These are phyloP conservation scores for Hydrolagus affinis DNA, from an alignment of 2,113 vertebrate species.

Conservation along the genomic window DNA sequence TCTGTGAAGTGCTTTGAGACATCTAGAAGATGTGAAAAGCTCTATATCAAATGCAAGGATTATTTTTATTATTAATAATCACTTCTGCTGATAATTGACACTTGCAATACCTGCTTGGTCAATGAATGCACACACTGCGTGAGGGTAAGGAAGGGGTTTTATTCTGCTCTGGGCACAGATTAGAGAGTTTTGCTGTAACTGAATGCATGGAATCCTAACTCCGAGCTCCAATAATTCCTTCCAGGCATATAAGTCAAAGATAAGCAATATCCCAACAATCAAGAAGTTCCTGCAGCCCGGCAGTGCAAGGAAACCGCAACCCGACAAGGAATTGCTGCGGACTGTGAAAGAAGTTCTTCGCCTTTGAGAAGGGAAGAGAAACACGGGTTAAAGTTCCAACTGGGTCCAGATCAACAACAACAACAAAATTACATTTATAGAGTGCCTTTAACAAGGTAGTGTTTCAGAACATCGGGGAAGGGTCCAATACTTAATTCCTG, in stretches of 20 bases:
- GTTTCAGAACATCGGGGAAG: no score
- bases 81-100: background rate
- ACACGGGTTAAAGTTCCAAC: no score
- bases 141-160: no score
- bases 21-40: no score
- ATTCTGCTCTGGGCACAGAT: background rate
- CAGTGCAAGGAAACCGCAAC: conserved; percentile 65
- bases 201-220: no score
- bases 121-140: background rate
- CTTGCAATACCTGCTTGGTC: background rate
- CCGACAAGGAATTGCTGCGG: conserved; percentile 50
- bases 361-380: conserved; percentile 32
- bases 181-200: background rate
- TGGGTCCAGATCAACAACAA: no score
- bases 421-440: no score
- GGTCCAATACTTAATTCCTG: background rate
- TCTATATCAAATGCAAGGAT: no score
- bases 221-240: conserved; percentile 13
- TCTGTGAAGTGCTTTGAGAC: no score
- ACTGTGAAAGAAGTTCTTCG: conserved; percentile 48
- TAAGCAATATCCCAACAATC: conserved; percentile 59
- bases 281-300: conserved; percentile 72
- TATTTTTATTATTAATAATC: no score
- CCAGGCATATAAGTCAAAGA: conserved; percentile 75
- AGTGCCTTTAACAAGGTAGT: no score